A percentile compares a stretch with the other conserved stretches of the same genome.
phyloP scores from a whole-genome alignment of 2,888 invertebrate species.

The Ashinkailepas kermadecensis region DNA sequence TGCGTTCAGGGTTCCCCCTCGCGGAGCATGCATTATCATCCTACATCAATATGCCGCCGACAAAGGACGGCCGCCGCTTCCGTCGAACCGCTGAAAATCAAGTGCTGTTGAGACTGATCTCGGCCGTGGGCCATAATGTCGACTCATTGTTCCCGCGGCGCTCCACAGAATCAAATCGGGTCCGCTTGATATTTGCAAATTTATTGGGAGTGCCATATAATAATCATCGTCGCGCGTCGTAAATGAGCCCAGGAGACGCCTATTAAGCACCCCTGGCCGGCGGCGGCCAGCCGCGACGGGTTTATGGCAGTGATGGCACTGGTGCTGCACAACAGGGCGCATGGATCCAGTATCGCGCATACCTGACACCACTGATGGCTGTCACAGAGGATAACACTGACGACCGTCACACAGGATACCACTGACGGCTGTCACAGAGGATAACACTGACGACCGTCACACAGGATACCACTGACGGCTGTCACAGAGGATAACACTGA shows the following conservation, averaged over 20 bases:
- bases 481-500: too few species aligned
- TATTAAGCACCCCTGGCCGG: neutral
- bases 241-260: neutral
- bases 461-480: too few species aligned
- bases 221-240: neutral
- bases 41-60: conserved; percentile 5
- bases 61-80: neutral
- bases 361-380: too few species aligned
- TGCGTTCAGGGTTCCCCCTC: neutral
- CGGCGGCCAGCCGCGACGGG: neutral
- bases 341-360: too few species aligned
- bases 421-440: too few species aligned
- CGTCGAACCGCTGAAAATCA: neutral
- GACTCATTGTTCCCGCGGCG: neutral
- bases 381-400: too few species aligned
- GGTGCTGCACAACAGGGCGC: too few species aligned
- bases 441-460: too few species aligned
- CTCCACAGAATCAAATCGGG: neutral
- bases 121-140: neutral
- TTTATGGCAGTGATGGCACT: too few species aligned
- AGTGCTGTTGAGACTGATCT: neutral
- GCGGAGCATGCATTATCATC: conserved; percentile 5
- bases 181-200: conserved; percentile 4
- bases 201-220: conserved; percentile 14
- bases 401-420: too few species aligned